Evolutionary conservation across 64 coral and sea anemone genomes (phyloP).

Genomic region (Montipora foliosa): DNA sequence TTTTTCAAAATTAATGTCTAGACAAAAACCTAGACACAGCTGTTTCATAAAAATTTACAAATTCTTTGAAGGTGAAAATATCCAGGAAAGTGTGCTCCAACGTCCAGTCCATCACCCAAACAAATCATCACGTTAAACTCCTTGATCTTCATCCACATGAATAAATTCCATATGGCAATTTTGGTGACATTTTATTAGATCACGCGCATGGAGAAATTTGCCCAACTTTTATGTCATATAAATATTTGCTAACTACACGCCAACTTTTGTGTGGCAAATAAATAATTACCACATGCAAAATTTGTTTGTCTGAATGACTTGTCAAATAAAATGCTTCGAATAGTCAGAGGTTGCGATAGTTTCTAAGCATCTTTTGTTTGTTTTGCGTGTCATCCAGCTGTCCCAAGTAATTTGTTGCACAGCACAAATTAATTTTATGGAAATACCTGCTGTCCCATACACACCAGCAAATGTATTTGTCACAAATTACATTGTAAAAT

Average conservation of each 20-base stretch:
- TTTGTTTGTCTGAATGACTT: neutral
- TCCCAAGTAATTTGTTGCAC: neutral
- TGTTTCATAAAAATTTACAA: too few species aligned
- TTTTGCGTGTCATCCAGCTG: neutral
- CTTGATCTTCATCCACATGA: too few species aligned
- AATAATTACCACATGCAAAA: neutral
- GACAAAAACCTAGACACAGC: too few species aligned
- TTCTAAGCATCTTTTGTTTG: neutral
- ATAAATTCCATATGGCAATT: too few species aligned
- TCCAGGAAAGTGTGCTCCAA: too few species aligned
- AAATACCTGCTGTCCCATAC: neutral
- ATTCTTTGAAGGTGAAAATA: too few species aligned
- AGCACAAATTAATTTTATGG: neutral
- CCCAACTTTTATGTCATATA: neutral
- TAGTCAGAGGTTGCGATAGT: neutral
- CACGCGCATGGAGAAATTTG: neutral
- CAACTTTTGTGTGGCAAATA: neutral
- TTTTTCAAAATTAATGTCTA: too few species aligned
- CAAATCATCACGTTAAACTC: too few species aligned
- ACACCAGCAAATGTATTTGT: neutral
- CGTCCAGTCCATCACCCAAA: too few species aligned
- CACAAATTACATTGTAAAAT: neutral
- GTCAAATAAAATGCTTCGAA: neutral
- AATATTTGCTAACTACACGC: neutral
- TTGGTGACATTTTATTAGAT: neutral